Evolutionary conservation across 2,113 vertebrate species (phyloP).

Genomic region (Microtus pennsylvanicus): DNA sequence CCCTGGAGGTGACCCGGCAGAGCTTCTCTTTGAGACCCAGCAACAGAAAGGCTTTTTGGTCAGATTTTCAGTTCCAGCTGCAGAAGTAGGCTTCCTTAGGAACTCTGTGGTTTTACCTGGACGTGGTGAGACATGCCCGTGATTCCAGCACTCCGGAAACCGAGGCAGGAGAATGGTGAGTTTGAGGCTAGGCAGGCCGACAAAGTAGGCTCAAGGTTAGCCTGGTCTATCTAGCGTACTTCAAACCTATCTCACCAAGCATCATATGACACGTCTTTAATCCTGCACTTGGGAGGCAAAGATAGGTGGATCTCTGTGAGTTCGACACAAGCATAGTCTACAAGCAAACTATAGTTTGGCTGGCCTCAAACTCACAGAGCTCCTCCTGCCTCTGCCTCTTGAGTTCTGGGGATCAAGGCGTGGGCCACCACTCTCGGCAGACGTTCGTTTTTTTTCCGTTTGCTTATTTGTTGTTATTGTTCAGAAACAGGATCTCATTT

Average conservation of each 20-base stretch:
- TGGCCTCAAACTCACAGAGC: background rate
- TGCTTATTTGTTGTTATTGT: background rate
- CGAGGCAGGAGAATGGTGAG: background rate
- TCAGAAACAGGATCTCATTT: background rate
- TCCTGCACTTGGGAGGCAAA: background rate
- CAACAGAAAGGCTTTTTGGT: too few species aligned
- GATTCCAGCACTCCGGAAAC: background rate
- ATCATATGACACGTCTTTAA: background rate
- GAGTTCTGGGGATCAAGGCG: background rate
- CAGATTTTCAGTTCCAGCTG: background rate
- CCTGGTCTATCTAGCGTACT: background rate
- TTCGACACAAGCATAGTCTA: background rate
- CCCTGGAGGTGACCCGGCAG: background rate
- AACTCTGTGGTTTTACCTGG: background rate
- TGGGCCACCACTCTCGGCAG: too few species aligned
- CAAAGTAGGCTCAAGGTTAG: too few species aligned
- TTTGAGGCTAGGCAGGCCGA: background rate
- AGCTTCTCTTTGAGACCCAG: background rate
- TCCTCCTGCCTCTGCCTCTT: background rate
- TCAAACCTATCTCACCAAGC: background rate
- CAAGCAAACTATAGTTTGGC: background rate
- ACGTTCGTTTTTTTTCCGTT: background rate
- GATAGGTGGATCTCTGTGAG: background rate
- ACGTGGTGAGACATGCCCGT: too few species aligned
- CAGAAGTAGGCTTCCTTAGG: constrained; percentile 10